phyloP scores from a whole-genome alignment of 2,113 vertebrate species.

The Riparia riparia region DNA sequence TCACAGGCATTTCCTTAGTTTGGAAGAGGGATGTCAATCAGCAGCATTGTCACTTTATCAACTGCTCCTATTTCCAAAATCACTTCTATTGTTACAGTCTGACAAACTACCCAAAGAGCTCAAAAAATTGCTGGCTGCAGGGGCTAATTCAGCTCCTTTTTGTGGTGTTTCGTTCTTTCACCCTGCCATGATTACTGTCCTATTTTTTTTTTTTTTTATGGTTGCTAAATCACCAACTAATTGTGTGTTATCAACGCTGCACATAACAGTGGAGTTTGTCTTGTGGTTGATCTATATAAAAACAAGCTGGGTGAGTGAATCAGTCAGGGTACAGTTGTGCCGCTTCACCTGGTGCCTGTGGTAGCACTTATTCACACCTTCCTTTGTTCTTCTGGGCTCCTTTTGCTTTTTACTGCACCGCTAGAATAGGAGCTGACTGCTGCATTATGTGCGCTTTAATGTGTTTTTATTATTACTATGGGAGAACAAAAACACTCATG shows the following conservation, averaged over 20 bases:
- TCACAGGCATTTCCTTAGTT: not conserved
- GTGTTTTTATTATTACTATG: constrained; percentile 7
- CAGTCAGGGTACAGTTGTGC: not conserved
- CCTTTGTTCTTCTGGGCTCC: constrained; percentile 35
- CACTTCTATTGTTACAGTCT: constrained; percentile 67
- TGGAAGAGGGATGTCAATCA: constrained; percentile 38
- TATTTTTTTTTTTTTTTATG: not conserved
- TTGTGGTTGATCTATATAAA: constrained; percentile 14
- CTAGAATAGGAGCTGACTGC: constrained; percentile 14
- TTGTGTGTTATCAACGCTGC: constrained; percentile 62
- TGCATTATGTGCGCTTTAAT: constrained; percentile 41
- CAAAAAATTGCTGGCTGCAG: constrained; percentile 50
- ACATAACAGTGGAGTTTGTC: not conserved
- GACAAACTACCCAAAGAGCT: constrained; percentile 63
- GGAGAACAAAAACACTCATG: not conserved
- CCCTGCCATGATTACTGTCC: constrained; percentile 51
- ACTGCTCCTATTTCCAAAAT: constrained; percentile 69
- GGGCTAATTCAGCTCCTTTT: constrained; percentile 56
- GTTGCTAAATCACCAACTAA: constrained; percentile 71
- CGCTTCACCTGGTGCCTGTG: constrained; percentile 19
- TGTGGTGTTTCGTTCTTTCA: constrained; percentile 17
- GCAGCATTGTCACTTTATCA: constrained; percentile 35
- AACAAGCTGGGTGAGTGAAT: constrained; percentile 22
- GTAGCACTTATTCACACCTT: not conserved
- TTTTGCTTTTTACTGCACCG: constrained; percentile 18